A percentile compares a stretch with the other conserved stretches of the same genome.
phyloP scores from a whole-genome alignment of 2,113 vertebrate genomes.

The Aix galericulata region DNA sequence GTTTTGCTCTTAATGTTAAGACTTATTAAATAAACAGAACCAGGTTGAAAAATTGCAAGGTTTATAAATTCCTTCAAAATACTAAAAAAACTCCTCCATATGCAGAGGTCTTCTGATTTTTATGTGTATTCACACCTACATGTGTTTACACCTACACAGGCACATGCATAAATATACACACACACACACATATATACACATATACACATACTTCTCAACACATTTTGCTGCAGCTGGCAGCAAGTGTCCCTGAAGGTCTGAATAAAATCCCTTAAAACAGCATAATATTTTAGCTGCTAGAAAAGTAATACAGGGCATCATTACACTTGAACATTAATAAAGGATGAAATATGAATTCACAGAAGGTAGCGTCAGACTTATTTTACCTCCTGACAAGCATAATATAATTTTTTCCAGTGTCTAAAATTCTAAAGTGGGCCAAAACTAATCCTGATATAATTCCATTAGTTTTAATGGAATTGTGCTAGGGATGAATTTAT shows the following conservation, averaged over 20 bases:
- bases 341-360: not conserved
- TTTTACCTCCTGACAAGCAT: not conserved
- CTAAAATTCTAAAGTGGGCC: not conserved
- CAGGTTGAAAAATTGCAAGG: not conserved
- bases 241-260: not conserved
- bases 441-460: not conserved
- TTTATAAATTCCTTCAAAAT: not conserved
- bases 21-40: not conserved
- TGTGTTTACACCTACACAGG: not conserved
- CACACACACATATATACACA: fast-evolving
- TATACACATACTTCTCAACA: not conserved
- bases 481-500: not conserved
- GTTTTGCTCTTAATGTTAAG: constrained; percentile 18
- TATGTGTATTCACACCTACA: not conserved
- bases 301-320: not conserved
- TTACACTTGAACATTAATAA: constrained; percentile 3
- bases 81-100: not conserved
- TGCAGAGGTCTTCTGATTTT: not conserved
- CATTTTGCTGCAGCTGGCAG: not conserved
- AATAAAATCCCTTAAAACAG: constrained; percentile 18
- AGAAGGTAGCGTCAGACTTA: not conserved
- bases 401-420: not conserved
- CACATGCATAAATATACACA: fast-evolving
- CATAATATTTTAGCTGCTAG: not conserved
- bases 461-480: not conserved